These are phyloP conservation scores for Salvelinus alpinus DNA, from an alignment of 2,113 vertebrate genomes.

Conservation along the genomic window DNA sequence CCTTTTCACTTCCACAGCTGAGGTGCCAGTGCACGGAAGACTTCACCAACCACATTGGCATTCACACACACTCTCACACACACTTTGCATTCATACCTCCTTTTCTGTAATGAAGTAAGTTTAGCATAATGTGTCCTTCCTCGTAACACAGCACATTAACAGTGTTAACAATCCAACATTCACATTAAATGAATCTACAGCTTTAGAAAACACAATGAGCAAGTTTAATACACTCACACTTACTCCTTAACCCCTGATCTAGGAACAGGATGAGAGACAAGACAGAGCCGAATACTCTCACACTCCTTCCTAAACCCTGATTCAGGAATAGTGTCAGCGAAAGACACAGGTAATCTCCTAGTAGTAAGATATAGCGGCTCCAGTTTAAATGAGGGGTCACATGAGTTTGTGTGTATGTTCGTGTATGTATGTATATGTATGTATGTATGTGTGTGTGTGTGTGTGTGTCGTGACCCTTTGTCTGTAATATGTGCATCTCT, in stretches of 20 bases:
- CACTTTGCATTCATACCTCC: constrained; percentile 20
- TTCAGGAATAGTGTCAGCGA: too few relatives aligned
- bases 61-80: not conserved
- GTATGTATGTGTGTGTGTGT: too few relatives aligned
- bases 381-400: not conserved
- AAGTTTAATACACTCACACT: not conserved
- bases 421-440: too few relatives aligned
- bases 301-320: too few relatives aligned
- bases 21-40: not conserved
- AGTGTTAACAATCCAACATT: not conserved
- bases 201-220: not conserved
- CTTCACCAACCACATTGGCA: constrained; percentile 8
- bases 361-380: not conserved
- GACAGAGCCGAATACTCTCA: not conserved
- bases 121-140: constrained; percentile 19
- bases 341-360: too few relatives aligned
- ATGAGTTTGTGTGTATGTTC: not conserved
- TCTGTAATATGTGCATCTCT: too few relatives aligned
- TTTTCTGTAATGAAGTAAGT: constrained; percentile 20
- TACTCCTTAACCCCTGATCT: not conserved
- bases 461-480: too few relatives aligned
- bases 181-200: not conserved
- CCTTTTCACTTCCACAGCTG: constrained; percentile 6
- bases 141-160: not conserved
- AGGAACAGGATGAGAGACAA: not conserved